Evolutionary conservation across 2,113 vertebrate species (phyloP), one percentile per base, ranked within the genome.

Genomic region (Odontophorus gujanensis): DNA sequence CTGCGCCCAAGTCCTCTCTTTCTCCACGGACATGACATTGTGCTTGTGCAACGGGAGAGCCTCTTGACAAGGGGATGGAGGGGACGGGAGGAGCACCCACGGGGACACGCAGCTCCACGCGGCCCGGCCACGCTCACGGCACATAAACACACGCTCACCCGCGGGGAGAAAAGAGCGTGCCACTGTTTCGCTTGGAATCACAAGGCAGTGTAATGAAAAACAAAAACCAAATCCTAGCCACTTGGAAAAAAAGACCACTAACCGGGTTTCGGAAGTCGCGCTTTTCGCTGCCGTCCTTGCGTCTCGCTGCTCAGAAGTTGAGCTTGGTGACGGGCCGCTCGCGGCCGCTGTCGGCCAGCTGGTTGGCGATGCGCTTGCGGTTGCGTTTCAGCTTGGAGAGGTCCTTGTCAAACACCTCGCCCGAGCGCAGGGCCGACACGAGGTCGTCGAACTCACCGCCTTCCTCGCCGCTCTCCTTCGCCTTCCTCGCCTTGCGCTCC

Each of bases 391-490:
- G 98, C 96, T 99, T 99, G 88, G 98, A 99, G 93, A 99, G 98
- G 98, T 99, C 99, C 96, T 99, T 99, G 97, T 99, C 99, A 8
- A 99, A 99, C 83, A 99, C 99, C 95, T 99, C 99, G 1, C 99
- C 99, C 0, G 99, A 99, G 74, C 99, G 98, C 88, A 99, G 95
- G 6, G 99, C 99, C 0, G 99, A 99, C 95, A 99, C 99, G 14
- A 99, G 97, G 97, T 99, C 99, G 5, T 99, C 99, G 3, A 99
- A 99, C 96, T 99, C 99, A 0, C 99, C 98, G 1, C 98, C 98
- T n/a, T 99, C 99, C 90, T 99, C 99, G 5, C 98, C 98, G 3
- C 97, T 99, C n/a, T 99, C 99, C 97, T 99, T 99, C 0, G 99
- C 99, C 93, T 99, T 99, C 28, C 98, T 97, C 1, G 98, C 98